Evolutionary conservation across 2,888 invertebrate species (phyloP).

Genomic region (Poecilus cupreus): DNA sequence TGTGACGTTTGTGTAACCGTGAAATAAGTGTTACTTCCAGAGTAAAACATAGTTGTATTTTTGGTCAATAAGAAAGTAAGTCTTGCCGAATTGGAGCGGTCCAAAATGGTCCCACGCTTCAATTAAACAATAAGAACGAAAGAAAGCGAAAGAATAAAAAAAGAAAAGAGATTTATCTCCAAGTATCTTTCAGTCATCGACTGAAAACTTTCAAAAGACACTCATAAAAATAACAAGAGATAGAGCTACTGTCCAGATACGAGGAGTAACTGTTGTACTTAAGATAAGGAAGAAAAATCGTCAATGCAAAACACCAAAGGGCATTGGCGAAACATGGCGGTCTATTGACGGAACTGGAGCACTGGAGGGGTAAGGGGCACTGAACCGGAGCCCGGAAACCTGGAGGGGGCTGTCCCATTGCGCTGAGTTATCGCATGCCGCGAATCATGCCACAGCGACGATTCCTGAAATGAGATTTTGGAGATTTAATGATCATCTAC

Average conservation of each 20-base stretch:
- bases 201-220: constrained; percentile 32
- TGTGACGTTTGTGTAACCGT: no score
- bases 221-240: constrained; percentile 14
- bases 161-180: background rate
- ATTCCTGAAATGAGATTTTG: background rate
- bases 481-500: background rate
- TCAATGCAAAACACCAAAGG: constrained; percentile 31
- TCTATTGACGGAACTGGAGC: background rate
- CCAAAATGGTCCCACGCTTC: no score
- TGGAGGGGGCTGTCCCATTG: constrained; percentile 5
- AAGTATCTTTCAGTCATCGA: background rate
- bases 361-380: background rate
- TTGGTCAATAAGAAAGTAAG: no score
- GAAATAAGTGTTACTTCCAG: no score
- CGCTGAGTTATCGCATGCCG: background rate
- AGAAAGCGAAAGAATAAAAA: background rate
- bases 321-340: constrained; percentile 31
- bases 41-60: no score
- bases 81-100: no score
- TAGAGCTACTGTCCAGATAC: background rate
- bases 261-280: constrained; percentile 19
- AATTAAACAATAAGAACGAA: no score
- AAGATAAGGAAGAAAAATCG: constrained; percentile 35
- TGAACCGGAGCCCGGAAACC: constrained; percentile 7
- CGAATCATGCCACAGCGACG: background rate